Evolutionary conservation across 1,140 invertebrate species (phyloP).

Genomic region (Aphelenchoides besseyi): DNA sequence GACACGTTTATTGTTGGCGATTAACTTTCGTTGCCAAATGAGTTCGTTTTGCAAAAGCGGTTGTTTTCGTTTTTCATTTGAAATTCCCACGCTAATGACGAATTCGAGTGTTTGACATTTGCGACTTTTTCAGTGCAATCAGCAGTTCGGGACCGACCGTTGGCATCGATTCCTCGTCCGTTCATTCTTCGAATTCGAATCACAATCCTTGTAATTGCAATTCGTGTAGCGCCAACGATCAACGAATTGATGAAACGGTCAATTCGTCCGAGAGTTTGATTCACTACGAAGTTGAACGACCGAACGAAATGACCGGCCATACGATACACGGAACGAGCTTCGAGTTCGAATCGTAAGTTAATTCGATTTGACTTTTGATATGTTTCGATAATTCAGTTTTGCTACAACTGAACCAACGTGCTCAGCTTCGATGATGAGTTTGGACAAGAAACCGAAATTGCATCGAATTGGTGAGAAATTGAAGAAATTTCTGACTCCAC

Average conservation of each 20-base stretch:
- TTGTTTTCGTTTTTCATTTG: too few relatives aligned
- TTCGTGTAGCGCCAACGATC: too few relatives aligned
- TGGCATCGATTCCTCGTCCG: neutral
- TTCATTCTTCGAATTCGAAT: neutral
- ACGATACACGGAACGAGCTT: neutral
- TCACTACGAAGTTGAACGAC: too few relatives aligned
- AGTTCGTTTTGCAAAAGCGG: too few relatives aligned
- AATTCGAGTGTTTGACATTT: too few relatives aligned
- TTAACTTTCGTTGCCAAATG: neutral
- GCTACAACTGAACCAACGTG: neutral
- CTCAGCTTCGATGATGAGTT: neutral
- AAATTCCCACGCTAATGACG: too few relatives aligned
- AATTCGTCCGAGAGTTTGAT: too few relatives aligned
- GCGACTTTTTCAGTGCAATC: neutral
- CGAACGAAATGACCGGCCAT: too few relatives aligned
- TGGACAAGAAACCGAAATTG: conserved; percentile 6
- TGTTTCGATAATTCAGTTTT: conserved; percentile 3
- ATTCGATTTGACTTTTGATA: neutral
- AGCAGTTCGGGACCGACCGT: neutral
- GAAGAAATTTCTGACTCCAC: conserved; percentile 2
- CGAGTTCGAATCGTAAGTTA: neutral
- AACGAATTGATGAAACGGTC: too few relatives aligned
- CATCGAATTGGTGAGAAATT: neutral
- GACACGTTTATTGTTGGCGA: neutral
- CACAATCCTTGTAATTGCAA: too few relatives aligned